Conservation (phyloP, 92 coral and sea anemone genomes). For the Paramuricea clavata region DNA sequence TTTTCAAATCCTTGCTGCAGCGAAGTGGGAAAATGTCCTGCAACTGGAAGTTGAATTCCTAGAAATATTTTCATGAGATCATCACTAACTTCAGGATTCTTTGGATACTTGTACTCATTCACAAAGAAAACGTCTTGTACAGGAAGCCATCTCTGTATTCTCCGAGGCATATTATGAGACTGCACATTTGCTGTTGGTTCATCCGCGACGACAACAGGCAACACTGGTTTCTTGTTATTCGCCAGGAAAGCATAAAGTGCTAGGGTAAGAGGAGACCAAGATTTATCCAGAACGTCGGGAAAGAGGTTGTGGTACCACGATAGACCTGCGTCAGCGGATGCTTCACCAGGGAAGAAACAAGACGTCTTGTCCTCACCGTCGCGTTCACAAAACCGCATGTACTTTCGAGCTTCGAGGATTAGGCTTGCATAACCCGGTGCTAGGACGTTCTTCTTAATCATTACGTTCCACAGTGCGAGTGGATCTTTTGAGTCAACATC, state of each 20-base stretch:
- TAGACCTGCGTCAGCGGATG: conserved; percentile 5
- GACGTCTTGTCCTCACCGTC: background rate
- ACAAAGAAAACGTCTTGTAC: conserved; percentile 34
- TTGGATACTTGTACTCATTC: background rate
- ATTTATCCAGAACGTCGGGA: background rate
- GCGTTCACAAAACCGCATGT: conserved; percentile 16
- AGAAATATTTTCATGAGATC: conserved; percentile 19
- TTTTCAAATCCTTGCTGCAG: conserved; percentile 12
- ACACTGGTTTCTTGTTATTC: conserved; percentile 3
- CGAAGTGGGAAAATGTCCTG: background rate
- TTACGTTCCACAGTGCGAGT: conserved; percentile 37
- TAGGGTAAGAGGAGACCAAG: conserved; percentile 13
- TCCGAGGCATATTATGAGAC: background rate
- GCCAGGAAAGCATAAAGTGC: conserved; percentile 27
- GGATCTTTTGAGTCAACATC: conserved; percentile 14
- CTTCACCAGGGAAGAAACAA: conserved; percentile 24
- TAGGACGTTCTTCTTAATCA: conserved; percentile 38
- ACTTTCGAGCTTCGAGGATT: conserved; percentile 42
- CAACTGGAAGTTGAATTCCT: conserved; percentile 35
- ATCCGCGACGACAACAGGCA: conserved; percentile 42
- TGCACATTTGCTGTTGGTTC: conserved; percentile 2
- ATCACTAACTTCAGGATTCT: background rate
- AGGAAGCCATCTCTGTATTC: conserved; percentile 40
- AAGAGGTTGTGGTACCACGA: conserved; percentile 50
- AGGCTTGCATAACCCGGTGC: conserved; percentile 49